phyloP scores from a whole-genome alignment of 2,113 vertebrate species.

The Paramormyrops kingsleyae region DNA sequence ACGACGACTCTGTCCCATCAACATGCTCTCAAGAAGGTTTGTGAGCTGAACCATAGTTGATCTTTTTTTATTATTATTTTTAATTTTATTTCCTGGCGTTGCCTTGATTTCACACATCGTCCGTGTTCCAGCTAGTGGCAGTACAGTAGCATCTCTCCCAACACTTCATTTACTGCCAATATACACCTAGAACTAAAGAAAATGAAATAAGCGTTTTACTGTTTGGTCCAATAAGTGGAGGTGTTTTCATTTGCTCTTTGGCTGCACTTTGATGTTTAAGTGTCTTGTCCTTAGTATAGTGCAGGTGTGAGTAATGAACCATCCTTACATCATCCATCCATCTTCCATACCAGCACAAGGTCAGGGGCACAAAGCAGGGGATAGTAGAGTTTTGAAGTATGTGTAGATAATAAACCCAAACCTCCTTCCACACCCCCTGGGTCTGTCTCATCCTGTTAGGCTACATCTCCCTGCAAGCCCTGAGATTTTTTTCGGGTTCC shows the following conservation, averaged over 20 bases:
- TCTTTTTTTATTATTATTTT: background rate
- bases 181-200: background rate
- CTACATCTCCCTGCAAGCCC: background rate
- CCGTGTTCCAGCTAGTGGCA: background rate
- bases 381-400: background rate
- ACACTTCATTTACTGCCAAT: background rate
- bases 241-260: background rate
- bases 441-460: background rate
- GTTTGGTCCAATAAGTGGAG: background rate
- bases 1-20: background rate
- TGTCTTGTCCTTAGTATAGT: background rate
- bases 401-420: background rate
- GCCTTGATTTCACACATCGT: background rate
- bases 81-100: background rate
- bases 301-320: background rate
- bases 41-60: background rate
- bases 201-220: background rate
- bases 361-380: background rate
- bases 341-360: background rate
- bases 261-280: background rate
- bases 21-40: background rate
- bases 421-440: background rate
- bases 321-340: background rate
- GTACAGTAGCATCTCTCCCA: background rate
- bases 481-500: background rate